Conservation (phyloP, 2,113 vertebrate species). For the Phocoena phocoena region DNA sequence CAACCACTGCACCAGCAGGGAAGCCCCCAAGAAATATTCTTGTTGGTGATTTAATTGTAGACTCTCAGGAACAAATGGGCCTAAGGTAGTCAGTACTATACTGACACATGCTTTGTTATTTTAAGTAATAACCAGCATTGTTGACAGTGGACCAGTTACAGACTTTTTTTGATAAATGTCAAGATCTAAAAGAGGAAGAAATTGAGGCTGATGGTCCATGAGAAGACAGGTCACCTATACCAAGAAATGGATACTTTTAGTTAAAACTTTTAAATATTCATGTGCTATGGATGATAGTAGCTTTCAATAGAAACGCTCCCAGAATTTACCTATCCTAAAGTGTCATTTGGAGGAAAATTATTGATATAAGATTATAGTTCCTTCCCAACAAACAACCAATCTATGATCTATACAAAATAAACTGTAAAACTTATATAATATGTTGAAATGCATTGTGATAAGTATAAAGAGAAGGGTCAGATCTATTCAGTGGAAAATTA, state of each 20-base stretch:
- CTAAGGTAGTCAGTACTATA: not conserved
- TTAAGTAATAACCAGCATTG: not conserved
- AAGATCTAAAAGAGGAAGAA: constrained; percentile 9
- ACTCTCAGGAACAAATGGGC: not conserved
- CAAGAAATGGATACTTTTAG: constrained; percentile 1
- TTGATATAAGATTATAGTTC: constrained; percentile 13
- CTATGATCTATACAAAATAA: not conserved
- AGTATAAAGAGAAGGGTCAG: not conserved
- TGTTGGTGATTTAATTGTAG: not conserved
- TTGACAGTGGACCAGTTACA: not conserved
- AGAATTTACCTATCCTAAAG: not conserved
- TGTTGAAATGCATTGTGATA: constrained; percentile 2
- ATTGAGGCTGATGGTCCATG: not conserved
- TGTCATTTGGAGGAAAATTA: not conserved
- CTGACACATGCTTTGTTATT: not conserved
- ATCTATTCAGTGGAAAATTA: not conserved
- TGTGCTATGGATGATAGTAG: not conserved
- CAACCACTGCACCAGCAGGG: not conserved
- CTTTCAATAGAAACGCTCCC: not conserved
- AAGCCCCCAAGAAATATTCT: not conserved
- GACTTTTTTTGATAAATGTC: not conserved
- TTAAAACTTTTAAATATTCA: not conserved
- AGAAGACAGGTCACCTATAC: not conserved
- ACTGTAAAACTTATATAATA: not conserved
- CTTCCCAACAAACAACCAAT: not conserved